phyloP scores from a whole-genome alignment of 2,113 vertebrate genomes.

The Actenoides hombroni region DNA sequence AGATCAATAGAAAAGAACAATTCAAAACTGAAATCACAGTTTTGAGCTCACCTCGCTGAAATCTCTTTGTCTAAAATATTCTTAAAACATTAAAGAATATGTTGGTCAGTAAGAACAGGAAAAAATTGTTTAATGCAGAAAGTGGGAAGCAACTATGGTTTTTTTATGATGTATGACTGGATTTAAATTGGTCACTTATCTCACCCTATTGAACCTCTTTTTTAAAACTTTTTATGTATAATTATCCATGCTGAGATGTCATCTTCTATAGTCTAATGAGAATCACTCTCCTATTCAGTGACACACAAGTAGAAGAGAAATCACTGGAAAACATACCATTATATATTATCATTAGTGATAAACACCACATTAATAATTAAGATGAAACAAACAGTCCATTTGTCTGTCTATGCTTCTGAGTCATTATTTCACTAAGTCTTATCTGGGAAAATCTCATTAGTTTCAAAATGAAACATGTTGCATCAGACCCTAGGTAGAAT shows the following conservation, averaged over 20 bases:
- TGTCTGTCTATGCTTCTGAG: background rate
- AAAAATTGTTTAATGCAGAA: background rate
- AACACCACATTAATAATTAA: background rate
- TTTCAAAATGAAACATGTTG: background rate
- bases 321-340: background rate
- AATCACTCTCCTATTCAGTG: background rate
- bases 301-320: background rate
- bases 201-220: background rate
- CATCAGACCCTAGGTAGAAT: background rate
- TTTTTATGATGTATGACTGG: background rate
- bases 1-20: conserved; percentile 6
- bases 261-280: background rate
- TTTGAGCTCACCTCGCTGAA: background rate
- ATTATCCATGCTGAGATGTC: background rate
- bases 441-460: background rate
- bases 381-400: background rate
- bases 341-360: background rate
- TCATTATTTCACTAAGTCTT: background rate
- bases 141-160: background rate
- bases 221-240: background rate
- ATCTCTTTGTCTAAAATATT: background rate
- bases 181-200: background rate
- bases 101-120: background rate
- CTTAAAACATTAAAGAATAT: background rate
- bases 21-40: background rate